Evolutionary conservation across 2,888 invertebrate genomes (phyloP).

Genomic region (Pyrocoelia pectoralis): DNA sequence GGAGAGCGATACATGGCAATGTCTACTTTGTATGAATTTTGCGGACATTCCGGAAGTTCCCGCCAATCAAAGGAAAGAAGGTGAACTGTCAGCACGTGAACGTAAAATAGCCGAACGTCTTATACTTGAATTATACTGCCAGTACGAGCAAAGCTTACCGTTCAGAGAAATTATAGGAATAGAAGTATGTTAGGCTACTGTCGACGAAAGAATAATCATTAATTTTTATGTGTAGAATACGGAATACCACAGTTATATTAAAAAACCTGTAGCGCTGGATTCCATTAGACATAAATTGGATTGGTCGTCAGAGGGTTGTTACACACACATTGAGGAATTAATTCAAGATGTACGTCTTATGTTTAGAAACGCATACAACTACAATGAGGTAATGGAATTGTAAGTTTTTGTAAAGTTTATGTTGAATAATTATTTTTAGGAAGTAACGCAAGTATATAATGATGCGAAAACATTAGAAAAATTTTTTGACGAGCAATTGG

Average conservation of each 20-base stretch:
- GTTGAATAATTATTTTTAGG: constrained; percentile 60
- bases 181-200: constrained; percentile 65
- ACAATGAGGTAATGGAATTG: constrained; percentile 74
- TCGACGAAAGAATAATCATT: not conserved
- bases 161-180: constrained; percentile 86
- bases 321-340: constrained; percentile 77
- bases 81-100: constrained; percentile 66
- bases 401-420: constrained; percentile 54
- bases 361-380: constrained; percentile 87
- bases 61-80: constrained; percentile 60
- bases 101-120: constrained; percentile 82
- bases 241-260: constrained; percentile 75
- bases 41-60: constrained; percentile 67
- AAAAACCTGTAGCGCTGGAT: constrained; percentile 86
- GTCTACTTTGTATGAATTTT: constrained; percentile 87
- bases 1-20: constrained; percentile 92
- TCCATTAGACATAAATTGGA: constrained; percentile 82
- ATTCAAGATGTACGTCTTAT: constrained; percentile 83
- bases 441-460: constrained; percentile 77
- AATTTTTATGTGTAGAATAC: constrained; percentile 63
- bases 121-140: constrained; percentile 89
- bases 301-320: constrained; percentile 75
- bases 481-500: constrained; percentile 83
- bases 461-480: constrained; percentile 85
- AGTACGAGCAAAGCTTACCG: constrained; percentile 86